Percentiles rank a stretch among this genome's conserved stretches.
Evolutionary conservation across 2,888 invertebrate genomes (phyloP).

Genomic region (Yponomeuta sedellus): DNA sequence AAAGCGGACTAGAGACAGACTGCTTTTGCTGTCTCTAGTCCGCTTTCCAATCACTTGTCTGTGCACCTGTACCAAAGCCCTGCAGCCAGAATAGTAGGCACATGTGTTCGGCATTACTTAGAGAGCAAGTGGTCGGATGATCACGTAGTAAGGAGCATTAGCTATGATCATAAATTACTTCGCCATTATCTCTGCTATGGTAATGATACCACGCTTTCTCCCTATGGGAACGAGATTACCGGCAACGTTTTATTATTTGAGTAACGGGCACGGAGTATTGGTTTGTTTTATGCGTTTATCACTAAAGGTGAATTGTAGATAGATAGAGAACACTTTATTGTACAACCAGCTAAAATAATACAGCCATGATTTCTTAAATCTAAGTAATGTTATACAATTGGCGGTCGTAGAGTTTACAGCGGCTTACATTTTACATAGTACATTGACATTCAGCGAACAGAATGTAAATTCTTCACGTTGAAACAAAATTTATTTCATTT

Average conservation of each 20-base stretch:
- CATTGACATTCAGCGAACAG: too few relatives aligned
- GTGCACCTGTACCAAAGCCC: neutral
- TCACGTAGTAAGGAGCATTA: conserved; percentile 11
- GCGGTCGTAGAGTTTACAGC: too few relatives aligned
- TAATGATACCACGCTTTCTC: conserved; percentile 1
- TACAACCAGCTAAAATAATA: too few relatives aligned
- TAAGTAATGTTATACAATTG: too few relatives aligned
- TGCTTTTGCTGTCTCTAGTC: neutral
- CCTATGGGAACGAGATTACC: neutral
- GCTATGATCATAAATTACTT: conserved; percentile 10
- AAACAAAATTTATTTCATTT: too few relatives aligned
- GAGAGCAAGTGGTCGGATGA: conserved; percentile 5
- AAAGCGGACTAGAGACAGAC: too few relatives aligned
- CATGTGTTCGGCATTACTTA: conserved; percentile 12
- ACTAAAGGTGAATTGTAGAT: neutral
- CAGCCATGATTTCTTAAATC: too few relatives aligned
- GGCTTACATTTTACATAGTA: too few relatives aligned
- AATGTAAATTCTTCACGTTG: too few relatives aligned
- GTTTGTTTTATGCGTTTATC: neutral
- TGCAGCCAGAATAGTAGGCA: neutral
- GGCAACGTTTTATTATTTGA: neutral
- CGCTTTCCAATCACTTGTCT: neutral
- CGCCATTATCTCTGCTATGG: conserved; percentile 9
- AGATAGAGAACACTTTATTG: too few relatives aligned
- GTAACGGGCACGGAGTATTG: neutral